Percentiles rank a stretch among this genome's conserved stretches.
Evolutionary conservation across 2,888 invertebrate genomes (phyloP).

Genomic region (Orthosia gothica): DNA sequence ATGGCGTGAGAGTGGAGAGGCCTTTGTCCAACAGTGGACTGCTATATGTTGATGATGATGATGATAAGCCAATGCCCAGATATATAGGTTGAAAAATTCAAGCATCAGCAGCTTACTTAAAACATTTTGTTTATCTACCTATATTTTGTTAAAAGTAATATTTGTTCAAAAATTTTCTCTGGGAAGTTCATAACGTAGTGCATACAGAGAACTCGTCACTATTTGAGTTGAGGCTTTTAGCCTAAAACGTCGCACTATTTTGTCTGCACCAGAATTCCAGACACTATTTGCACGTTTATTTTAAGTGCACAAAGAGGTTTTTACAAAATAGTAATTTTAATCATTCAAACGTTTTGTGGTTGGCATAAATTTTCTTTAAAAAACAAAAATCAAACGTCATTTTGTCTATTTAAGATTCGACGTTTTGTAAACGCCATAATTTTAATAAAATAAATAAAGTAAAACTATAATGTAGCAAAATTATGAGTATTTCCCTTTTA

Average conservation of each 20-base stretch:
- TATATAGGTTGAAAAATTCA: background rate
- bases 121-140: background rate
- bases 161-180: background rate
- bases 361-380: background rate
- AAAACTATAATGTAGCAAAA: constrained; percentile 60
- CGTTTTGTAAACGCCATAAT: constrained; percentile 24
- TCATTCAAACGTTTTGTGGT: constrained; percentile 15
- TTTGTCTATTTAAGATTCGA: constrained; percentile 12
- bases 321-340: too few relatives aligned
- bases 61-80: too few relatives aligned
- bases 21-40: too few relatives aligned
- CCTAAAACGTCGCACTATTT: constrained; percentile 11
- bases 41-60: too few relatives aligned
- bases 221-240: constrained; percentile 25
- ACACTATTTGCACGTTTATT: background rate
- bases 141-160: too few relatives aligned
- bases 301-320: constrained; percentile 10
- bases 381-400: constrained; percentile 25
- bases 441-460: constrained; percentile 41
- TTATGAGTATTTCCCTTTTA: constrained; percentile 30
- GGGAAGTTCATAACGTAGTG: background rate
- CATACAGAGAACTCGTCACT: background rate
- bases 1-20: too few relatives aligned
- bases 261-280: background rate
- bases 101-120: background rate